phyloP scores from a whole-genome alignment of 2,797 vertebrate species.

The Pteronotus mesoamericanus region DNA sequence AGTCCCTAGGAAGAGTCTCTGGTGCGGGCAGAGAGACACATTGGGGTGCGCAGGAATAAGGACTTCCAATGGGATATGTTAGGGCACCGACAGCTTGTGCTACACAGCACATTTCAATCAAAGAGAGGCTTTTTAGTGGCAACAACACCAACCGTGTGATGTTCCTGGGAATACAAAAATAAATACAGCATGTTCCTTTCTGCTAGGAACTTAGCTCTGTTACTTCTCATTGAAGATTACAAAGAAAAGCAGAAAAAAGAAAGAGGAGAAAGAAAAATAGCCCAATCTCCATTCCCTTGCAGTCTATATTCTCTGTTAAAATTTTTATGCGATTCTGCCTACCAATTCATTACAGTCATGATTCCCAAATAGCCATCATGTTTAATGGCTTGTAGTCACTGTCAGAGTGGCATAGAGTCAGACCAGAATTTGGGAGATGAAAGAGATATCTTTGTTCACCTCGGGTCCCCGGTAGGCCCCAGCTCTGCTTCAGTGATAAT shows the following conservation, averaged over 20 bases:
- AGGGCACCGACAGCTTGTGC: background rate
- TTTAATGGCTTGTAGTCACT: background rate
- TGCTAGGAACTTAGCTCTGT: slow-evolving; percentile 4
- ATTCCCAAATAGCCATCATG: background rate
- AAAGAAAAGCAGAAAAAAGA: background rate
- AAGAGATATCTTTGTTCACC: background rate
- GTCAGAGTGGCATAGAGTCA: background rate
- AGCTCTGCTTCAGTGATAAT: background rate
- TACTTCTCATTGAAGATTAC: background rate
- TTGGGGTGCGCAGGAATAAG: no score
- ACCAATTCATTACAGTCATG: background rate
- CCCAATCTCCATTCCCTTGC: background rate
- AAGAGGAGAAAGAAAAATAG: background rate
- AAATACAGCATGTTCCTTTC: background rate
- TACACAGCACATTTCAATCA: background rate
- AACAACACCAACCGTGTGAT: background rate
- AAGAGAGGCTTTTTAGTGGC: background rate
- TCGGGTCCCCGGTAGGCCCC: background rate
- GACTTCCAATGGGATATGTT: background rate
- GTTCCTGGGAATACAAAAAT: slow-evolving; percentile 11
- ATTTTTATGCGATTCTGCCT: background rate
- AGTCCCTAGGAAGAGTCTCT: no score
- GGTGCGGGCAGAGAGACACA: background rate
- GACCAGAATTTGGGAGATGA: background rate
- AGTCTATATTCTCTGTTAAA: background rate